Evolutionary conservation across 2,113 vertebrate species (phyloP).

Genomic region (Urocolius indicus): DNA sequence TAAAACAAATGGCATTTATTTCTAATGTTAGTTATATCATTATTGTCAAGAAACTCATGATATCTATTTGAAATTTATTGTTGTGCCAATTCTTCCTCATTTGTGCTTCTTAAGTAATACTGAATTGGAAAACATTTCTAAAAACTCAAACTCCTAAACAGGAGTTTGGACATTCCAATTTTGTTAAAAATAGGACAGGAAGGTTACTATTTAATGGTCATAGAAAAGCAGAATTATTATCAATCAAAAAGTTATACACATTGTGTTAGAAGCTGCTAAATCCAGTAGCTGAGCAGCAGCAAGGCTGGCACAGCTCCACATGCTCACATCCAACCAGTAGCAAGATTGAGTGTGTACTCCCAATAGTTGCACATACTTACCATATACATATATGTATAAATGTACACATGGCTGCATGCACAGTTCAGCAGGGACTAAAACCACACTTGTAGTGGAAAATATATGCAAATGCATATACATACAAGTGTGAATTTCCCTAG

Average conservation of each 20-base stretch:
- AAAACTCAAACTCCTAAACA: neutral
- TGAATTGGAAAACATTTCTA: neutral
- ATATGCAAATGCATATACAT: accelerated
- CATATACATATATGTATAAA: accelerated
- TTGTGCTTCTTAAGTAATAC: neutral
- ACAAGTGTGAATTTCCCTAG: neutral
- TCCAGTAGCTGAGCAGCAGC: neutral
- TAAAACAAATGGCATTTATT: neutral
- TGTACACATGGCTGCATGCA: neutral
- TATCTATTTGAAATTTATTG: neutral
- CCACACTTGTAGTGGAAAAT: neutral
- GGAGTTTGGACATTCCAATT: neutral
- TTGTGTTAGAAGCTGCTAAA: neutral
- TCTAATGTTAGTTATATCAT: neutral
- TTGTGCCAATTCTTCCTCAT: neutral
- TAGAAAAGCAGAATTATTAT: neutral
- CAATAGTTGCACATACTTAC: accelerated
- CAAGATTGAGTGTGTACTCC: neutral
- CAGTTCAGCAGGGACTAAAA: neutral
- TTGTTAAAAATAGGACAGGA: neutral
- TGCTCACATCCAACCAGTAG: accelerated
- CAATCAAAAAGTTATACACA: neutral
- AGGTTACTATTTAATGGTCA: neutral
- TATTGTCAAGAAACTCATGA: neutral
- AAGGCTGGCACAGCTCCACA: neutral